Conservation (phyloP, 2,888 invertebrate genomes). For the Rhamnusium bicolor region DNA sequence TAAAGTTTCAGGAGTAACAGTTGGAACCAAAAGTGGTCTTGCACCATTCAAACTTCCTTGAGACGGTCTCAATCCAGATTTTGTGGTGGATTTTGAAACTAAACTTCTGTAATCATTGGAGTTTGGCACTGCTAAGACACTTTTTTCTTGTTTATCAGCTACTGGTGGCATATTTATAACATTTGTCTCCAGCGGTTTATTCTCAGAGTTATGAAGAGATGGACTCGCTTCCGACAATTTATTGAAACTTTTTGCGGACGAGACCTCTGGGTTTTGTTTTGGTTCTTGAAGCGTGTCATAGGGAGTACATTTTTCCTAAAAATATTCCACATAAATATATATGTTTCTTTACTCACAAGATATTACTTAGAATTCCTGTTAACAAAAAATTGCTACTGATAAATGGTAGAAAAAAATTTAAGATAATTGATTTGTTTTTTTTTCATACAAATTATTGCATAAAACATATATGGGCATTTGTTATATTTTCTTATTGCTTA, state of each 20-base stretch:
- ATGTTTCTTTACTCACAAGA: no score
- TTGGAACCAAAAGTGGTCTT: constrained; percentile 62
- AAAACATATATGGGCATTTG: no score
- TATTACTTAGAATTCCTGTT: no score
- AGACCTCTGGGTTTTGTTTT: constrained; percentile 25
- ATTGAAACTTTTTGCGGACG: constrained; percentile 35
- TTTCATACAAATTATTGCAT: no score
- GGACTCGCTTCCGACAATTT: constrained; percentile 7
- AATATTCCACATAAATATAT: constrained; percentile 1
- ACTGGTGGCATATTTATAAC: constrained; percentile 29
- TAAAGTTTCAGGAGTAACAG: constrained; percentile 61
- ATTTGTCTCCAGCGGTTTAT: constrained; percentile 41
- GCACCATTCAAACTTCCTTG: constrained; percentile 61
- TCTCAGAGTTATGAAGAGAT: constrained; percentile 10
- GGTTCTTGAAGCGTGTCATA: constrained; percentile 52
- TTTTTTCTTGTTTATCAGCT: constrained; percentile 45
- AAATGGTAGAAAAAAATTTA: no score
- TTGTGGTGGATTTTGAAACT: constrained; percentile 55
- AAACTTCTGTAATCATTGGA: constrained; percentile 41
- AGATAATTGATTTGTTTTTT: no score
- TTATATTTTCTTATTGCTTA: no score
- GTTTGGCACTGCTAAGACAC: constrained; percentile 55
- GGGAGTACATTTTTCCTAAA: constrained; percentile 48
- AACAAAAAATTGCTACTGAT: no score
- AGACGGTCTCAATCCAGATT: constrained; percentile 56